Evolutionary conservation across 2,888 invertebrate genomes (phyloP).

Genomic region (Leptinotarsa tumamoca): DNA sequence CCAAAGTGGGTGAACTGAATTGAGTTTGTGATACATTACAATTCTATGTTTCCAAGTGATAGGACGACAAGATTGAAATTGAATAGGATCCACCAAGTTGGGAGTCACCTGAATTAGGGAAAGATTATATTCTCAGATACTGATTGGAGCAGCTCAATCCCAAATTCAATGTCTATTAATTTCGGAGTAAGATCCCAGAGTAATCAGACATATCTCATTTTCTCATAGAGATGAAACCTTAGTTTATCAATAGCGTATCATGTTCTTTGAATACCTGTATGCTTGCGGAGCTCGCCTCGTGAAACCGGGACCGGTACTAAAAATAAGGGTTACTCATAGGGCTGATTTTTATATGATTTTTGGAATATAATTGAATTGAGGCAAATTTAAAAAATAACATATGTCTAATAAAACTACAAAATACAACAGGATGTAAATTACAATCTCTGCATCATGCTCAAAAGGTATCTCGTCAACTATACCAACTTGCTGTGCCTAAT

Average conservation of each 20-base stretch:
- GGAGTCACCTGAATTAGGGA: not conserved
- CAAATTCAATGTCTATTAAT: too few relatives aligned
- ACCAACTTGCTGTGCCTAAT: conserved; percentile 59
- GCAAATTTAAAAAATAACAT: conserved; percentile 15
- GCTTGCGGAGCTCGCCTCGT: too few relatives aligned
- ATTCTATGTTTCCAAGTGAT: not conserved
- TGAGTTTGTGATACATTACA: not conserved
- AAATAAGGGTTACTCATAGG: too few relatives aligned
- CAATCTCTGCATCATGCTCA: conserved; percentile 37
- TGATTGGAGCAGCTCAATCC: too few relatives aligned
- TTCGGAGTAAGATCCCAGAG: too few relatives aligned
- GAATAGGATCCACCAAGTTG: not conserved
- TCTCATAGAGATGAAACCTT: too few relatives aligned
- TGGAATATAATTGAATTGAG: conserved; percentile 10
- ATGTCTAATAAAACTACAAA: conserved; percentile 19
- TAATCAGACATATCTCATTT: too few relatives aligned
- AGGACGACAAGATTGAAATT: not conserved
- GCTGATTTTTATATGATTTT: too few relatives aligned
- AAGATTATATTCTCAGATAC: not conserved
- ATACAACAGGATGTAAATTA: conserved; percentile 23
- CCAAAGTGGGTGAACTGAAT: not conserved
- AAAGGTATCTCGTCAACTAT: conserved; percentile 53
- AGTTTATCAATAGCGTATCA: too few relatives aligned
- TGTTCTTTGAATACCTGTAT: too few relatives aligned
- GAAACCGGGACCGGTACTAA: too few relatives aligned